Evolutionary conservation across 2,113 vertebrate species (phyloP), one percentile per base, ranked within the genome.

Genomic region (Hirundichthys speculiger): DNA sequence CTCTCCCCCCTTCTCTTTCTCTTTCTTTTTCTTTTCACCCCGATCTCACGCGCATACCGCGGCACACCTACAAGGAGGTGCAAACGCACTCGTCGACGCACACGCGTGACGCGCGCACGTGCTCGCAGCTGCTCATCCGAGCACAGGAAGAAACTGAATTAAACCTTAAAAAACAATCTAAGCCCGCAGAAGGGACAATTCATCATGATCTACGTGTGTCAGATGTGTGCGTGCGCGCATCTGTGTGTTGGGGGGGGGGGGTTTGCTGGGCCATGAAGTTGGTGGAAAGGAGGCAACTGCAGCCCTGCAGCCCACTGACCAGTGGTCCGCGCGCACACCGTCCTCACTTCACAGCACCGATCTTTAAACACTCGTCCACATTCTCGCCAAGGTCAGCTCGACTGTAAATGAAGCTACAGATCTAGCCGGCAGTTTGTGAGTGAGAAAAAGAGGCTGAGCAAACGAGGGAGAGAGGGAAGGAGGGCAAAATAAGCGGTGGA

Each of bases 101-200:
- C 90, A 50, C 50, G 19, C 49, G 52, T 89, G 30, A 88, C 87
- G 89, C 89, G 91, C 46, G 45, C 27, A 64, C 69, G 60, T 48
- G 30, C 56, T 59, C 64, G 77, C 90, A 93, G 92, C 95, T 97
- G 96, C 95, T 96, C 97, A 97, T 95, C 95, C 94, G 97, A 97
- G 96, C 96, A 97, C 95, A 97, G 96, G 96, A 99, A 98, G 95
- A 97, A 98, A 98, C 96, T 96, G 95, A 98, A 98, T 98, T 98
- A 98, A 98, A 97, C 95, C 95, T 96, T 97, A 98, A 96, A 96
- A 98, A 98, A 98, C 97, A 98, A 98, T 98, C 96, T 98, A 93
- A 94, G 94, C 87, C 93, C 92, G 87, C 92, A 93, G 93, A 95
- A 92, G 92, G 94, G 93, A 95, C 94, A 93, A 99, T 99, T 97